Conservation (phyloP, 2,888 invertebrate genomes). For the Metacarcinus magister region DNA sequence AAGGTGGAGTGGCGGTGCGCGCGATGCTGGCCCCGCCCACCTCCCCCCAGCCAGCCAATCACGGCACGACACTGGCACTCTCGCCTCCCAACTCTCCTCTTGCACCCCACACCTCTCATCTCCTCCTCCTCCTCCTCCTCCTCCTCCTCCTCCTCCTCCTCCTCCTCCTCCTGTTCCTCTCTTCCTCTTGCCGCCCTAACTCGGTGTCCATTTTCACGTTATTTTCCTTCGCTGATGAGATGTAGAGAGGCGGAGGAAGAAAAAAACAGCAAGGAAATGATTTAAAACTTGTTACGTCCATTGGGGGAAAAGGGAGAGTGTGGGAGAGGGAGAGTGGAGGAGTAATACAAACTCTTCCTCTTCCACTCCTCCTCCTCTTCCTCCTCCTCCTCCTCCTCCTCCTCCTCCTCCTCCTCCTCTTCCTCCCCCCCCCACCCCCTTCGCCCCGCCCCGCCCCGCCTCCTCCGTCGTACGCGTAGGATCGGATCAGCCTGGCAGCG, state of each 20-base stretch:
- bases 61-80: slow-evolving; percentile 42
- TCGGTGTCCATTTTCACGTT: slow-evolving; percentile 44
- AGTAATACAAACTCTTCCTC: not conserved
- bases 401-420: not conserved
- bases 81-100: not conserved
- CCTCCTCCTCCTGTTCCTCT: slow-evolving; percentile 17
- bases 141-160: not conserved
- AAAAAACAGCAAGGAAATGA: slow-evolving; percentile 4
- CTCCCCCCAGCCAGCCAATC: slow-evolving; percentile 62
- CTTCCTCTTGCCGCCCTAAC: slow-evolving; percentile 32
- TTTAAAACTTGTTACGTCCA: slow-evolving; percentile 51
- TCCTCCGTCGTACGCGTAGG: not conserved
- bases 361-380: not conserved
- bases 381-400: not conserved
- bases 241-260: slow-evolving; percentile 29
- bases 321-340: not conserved
- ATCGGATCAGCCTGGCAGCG: not conserved
- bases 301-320: not conserved
- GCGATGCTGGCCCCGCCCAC: slow-evolving; percentile 55
- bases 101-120: not conserved
- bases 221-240: slow-evolving; percentile 32
- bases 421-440: not conserved
- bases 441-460: not conserved
- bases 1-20: slow-evolving; percentile 53
- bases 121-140: not conserved